Base-by-base conservation (phyloP, 2,797 vertebrate genomes). In the Darevskia mixta region DNA sequence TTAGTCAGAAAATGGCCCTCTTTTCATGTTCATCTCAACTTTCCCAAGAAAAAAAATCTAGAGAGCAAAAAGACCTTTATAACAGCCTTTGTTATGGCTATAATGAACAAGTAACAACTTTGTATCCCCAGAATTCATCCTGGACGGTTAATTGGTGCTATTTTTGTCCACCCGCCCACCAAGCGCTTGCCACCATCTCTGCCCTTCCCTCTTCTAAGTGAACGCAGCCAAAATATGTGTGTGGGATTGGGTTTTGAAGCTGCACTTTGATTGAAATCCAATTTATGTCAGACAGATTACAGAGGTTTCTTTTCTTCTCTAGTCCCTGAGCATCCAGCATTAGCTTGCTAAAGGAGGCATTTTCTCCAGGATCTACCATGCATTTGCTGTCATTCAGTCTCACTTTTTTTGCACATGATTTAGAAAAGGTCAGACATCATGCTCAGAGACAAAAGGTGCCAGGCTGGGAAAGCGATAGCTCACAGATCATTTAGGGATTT, bases 81-180 rank as follows among this genome's bases (percentile, higher is more conserved):
- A n/a, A 38, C 6, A 79, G 9, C 29, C 2, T 1, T 71, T 90
- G 20, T 67, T 71, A 0, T 45, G 64, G 10, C 1, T 18, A 64
- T 15, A 89, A 69, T 29, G 76, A 5, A 1, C 2, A 17, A 88
- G 66, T 38, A 86, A 83, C 43, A 58, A 0, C 2, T 78, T 87
- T 91, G 79, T 79, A 79, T 43, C 58, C 43, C 75, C 61, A 80
- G 32, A 89, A 69, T 41, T 11, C 29, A 75, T 76, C 38, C 38
- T 67, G 67, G 23, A 71, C 84, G 69, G 61, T 79, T 92, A 91
- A 89, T 91, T 88, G 10, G 10, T 89, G 27, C 64, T 88, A 29
- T 90, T 92, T 92, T 41, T 92, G 81, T 45, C 82, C 71, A 5
- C 13, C 78, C 86, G 61, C 7, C 55, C 6, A 43, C 8, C 91